Evolutionary conservation across 2,888 invertebrate species (phyloP).

Genomic region (Catocala nupta): DNA sequence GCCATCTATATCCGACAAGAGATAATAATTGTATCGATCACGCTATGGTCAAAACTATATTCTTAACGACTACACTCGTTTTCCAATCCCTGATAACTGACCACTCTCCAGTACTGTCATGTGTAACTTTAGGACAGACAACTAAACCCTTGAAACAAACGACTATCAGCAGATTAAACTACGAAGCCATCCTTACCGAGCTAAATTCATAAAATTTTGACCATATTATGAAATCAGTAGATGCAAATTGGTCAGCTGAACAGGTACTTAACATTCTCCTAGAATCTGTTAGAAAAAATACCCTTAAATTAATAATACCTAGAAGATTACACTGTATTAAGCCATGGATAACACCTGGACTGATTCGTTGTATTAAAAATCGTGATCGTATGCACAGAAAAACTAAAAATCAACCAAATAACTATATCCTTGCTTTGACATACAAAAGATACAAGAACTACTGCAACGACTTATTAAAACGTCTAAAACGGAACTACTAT

Average conservation of each 20-base stretch:
- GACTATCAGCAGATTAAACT: background rate
- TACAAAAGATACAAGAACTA: conserved; percentile 5
- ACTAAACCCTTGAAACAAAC: background rate
- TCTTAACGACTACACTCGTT: background rate
- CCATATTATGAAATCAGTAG: background rate
- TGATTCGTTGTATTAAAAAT: conserved; percentile 1
- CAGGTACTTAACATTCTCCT: background rate
- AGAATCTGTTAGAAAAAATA: background rate
- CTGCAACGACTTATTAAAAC: conserved; percentile 5
- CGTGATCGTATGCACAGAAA: conserved; percentile 3
- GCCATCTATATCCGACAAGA: background rate
- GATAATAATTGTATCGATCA: background rate
- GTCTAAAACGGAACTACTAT: background rate
- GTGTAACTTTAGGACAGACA: background rate
- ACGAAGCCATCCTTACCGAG: background rate
- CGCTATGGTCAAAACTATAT: conserved; percentile 1
- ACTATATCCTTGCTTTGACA: background rate
- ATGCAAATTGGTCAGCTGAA: conserved; percentile 2
- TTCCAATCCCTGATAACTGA: background rate
- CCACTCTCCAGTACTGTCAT: background rate
- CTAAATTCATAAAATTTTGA: background rate
- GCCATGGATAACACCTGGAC: background rate
- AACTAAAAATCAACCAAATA: background rate
- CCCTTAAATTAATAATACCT: background rate
- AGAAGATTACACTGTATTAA: background rate